Evolutionary conservation across 2,113 vertebrate genomes (phyloP).

Genomic region (Zosterops borbonicus): DNA sequence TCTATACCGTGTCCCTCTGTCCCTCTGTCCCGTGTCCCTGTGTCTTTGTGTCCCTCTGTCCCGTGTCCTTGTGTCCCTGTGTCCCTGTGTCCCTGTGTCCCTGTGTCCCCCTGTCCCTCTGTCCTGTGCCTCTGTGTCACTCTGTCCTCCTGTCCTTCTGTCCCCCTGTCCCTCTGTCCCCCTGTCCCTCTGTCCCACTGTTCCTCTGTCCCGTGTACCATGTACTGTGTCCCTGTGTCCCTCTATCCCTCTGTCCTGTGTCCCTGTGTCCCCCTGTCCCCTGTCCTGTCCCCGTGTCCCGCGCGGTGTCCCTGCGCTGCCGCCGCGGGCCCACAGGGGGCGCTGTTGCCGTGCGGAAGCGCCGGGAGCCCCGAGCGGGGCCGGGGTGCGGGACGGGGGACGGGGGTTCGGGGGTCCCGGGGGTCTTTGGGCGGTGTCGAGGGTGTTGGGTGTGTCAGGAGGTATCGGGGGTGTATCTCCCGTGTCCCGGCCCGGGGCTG

Average conservation of each 20-base stretch:
- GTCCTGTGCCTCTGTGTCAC: too few species aligned
- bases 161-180: not conserved
- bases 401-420: rapidly evolving
- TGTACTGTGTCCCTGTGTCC: not conserved
- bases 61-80: too few species aligned
- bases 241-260: not conserved
- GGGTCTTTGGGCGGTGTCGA: too few species aligned
- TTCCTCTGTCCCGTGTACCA: not conserved
- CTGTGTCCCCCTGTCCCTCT: not conserved
- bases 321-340: not conserved
- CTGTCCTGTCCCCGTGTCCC: not conserved
- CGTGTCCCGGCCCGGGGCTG: too few species aligned
- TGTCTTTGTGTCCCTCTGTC: not conserved
- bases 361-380: not conserved
- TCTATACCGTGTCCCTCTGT: not conserved
- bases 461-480: too few species aligned
- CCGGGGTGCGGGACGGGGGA: too few species aligned
- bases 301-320: not conserved
- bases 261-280: not conserved
- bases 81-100: not conserved
- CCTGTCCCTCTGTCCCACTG: not conserved
- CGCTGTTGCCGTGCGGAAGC: not conserved
- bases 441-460: too few species aligned
- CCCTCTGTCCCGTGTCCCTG: too few species aligned
- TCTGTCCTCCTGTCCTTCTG: too few species aligned